Evolutionary conservation across 2,888 invertebrate species (phyloP), one percentile per base, ranked within the genome.

Genomic region (Sepiola atlantica): DNA sequence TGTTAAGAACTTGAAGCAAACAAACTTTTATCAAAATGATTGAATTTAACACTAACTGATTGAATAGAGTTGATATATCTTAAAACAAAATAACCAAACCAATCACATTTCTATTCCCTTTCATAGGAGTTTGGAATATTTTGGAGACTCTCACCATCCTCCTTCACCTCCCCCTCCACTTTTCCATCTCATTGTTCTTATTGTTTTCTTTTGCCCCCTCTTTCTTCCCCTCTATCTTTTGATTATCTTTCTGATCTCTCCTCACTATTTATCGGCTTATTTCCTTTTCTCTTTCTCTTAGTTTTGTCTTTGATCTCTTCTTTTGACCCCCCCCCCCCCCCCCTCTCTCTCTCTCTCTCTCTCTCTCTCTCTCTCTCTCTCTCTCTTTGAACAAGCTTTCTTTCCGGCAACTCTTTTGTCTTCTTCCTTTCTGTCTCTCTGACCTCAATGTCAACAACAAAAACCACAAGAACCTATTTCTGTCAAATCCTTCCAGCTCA

Each of bases 201-300:
- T n/a, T n/a, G 1, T 2, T 14, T 3, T 77, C 61, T 4, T 21
- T n/a, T n/a, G 12, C 16, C 16, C 0, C n/a, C n/a, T n/a, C 21
- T 2, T n/a, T n/a, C 77, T 18, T n/a, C 77, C 55, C 35, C n/a
- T 28, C 21, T 94, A 32, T 35, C 55, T 54, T 35, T 94, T 90
- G 20, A n/a, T 32, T 32, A 77, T 57, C 32, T 94, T 61, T 6
- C 54, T 94, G n/a, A n/a, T n/a, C 94, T 77, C 35, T 35, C 91
- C 94, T 54, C 57, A n/a, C 35, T 61, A 8, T 14, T 32, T 57
- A 32, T 55, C 20, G 2, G 24, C 91, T 54, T 55, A n/a, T 45
- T 45, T 45, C 45, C 54, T 90, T 94, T 35, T 24, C 8, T 21
- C 61, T 94, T 4, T 90, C 93, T 90, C 77, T 94, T 45, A 8